Evolutionary conservation across 2,113 vertebrate species (phyloP).

Genomic region (Onychorhynchus coronatus): DNA sequence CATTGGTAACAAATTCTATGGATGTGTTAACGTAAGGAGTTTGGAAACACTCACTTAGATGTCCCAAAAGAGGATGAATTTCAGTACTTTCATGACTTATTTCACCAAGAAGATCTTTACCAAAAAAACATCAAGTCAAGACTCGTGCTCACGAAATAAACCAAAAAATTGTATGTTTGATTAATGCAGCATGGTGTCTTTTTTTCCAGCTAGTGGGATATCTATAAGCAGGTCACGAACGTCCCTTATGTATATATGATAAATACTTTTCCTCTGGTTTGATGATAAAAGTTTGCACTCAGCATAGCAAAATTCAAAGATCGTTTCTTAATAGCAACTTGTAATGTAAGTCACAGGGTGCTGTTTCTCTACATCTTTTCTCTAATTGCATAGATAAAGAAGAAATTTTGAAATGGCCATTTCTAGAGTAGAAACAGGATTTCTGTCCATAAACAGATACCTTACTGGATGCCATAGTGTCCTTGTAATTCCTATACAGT

Average conservation of each 20-base stretch:
- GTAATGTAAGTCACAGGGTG: not conserved
- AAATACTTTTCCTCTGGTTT: not conserved
- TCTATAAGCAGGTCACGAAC: not conserved
- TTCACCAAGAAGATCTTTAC: not conserved
- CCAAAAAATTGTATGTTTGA: not conserved
- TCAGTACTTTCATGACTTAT: not conserved
- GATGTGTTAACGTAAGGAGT: conserved; percentile 29
- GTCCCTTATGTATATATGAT: not conserved
- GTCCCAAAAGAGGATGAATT: conserved; percentile 18
- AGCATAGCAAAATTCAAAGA: not conserved
- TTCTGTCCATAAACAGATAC: not conserved
- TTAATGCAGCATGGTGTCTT: not conserved
- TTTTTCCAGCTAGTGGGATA: not conserved
- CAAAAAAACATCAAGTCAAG: not conserved
- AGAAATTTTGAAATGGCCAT: not conserved
- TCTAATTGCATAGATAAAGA: not conserved
- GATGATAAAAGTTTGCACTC: not conserved
- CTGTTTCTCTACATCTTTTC: conserved; percentile 17
- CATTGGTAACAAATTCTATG: conserved; percentile 25
- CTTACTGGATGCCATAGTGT: not conserved
- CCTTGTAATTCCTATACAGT: not conserved
- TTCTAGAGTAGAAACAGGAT: not conserved
- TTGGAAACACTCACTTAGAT: conserved; percentile 5
- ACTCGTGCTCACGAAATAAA: not conserved
- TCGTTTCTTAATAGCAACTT: not conserved